These are phyloP conservation scores for Lordiphosa mommai DNA, from an alignment of 1,140 invertebrate species.

Conservation along the genomic window DNA sequence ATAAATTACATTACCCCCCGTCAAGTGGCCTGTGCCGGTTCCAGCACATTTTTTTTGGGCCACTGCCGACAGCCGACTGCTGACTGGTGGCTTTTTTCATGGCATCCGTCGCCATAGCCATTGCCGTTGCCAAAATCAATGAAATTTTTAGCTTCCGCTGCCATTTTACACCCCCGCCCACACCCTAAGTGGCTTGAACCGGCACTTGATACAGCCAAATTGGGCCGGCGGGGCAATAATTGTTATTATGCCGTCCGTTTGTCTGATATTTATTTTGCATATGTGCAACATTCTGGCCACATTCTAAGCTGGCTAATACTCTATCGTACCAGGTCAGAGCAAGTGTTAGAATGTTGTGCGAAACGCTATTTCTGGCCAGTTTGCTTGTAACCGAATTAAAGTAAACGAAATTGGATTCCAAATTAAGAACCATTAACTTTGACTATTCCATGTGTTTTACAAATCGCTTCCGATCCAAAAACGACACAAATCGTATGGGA, in stretches of 20 bases:
- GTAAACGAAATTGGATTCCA: too few species aligned
- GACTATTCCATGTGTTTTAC: too few species aligned
- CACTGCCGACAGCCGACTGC: conserved; percentile 34
- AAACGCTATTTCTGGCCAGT: neutral
- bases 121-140: conserved; percentile 68
- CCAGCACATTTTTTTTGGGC: conserved; percentile 50
- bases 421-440: too few species aligned
- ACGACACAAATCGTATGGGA: too few species aligned
- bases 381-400: too few species aligned
- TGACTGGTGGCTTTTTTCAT: conserved; percentile 50
- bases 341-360: neutral
- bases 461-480: too few species aligned
- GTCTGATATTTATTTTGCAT: conserved; percentile 73
- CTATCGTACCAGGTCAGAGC: neutral
- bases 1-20: conserved; percentile 71
- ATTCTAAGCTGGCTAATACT: conserved; percentile 14
- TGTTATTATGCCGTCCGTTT: conserved; percentile 73
- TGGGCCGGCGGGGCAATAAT: conserved; percentile 62
- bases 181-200: neutral
- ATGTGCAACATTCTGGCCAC: conserved; percentile 29
- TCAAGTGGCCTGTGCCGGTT: conserved; percentile 41
- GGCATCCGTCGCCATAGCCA: conserved; percentile 16
- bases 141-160: conserved; percentile 64
- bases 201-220: conserved; percentile 28
- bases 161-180: conserved; percentile 33